Base-by-base conservation (phyloP, 2,888 invertebrate species). In the Coelopa pilipes region DNA sequence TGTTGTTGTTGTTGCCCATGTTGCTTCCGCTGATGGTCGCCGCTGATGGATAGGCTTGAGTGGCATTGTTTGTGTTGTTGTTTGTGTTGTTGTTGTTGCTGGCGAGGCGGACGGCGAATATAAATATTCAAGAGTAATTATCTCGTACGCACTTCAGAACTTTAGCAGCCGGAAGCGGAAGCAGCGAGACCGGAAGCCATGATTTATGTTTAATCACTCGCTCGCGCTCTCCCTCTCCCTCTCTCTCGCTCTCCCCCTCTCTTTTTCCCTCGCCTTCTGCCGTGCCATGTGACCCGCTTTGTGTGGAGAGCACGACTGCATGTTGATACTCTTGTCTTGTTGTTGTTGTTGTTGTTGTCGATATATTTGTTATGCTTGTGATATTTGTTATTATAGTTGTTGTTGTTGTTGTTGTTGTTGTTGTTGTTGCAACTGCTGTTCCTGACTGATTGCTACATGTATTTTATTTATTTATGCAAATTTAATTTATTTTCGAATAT, bases 161-260 rank as follows among this genome's bases (percentile, higher is more conserved):
- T 45, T 69, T 17, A 70, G 65, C 67, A 74, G 68, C 76, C 76
- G 77, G 76, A 78, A 77, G 75, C 77, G 77, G 78, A 78, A 68
- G 70, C 34, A 4, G 34, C 57, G 46, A 69, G 46, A 55, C 68
- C 68, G 69, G 69, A 69, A 67, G 67, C 60, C 67, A 72, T 72
- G 67, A 72, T 72, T 72, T 72, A 59, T 67, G 60, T 59, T 66
- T 65, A 72, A 72, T 66, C 66, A 67, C 49, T 34, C 34, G 2
- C 34, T 34, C 7, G 34, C 7, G 2, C 34, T 34, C 34, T 2
- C 2, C 7, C 34, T 34, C 34, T 34, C 34, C 7, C 34, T 34
- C 34, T 34, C 34, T 34, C 34, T 34, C 34, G 4, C 34, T 4
- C 34, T 34, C 34, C 2, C 34, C 7, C 7, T 4, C 4, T 34